Evolutionary conservation across 2,888 invertebrate genomes (phyloP), one percentile per base, ranked within the genome.

Genomic region (Sarcophaga carnaria): DNA sequence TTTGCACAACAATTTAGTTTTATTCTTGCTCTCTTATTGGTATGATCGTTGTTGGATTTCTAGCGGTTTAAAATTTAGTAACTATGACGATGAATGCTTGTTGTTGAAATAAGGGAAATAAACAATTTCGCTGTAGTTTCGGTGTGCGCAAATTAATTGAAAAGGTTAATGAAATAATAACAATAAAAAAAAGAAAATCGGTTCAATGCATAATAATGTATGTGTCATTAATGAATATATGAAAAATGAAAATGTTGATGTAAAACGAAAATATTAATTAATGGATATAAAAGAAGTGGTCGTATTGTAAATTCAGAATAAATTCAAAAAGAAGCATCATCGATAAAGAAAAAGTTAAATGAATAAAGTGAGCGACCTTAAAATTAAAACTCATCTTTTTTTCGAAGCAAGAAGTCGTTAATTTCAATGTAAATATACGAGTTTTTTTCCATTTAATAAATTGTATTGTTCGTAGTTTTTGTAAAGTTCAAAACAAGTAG

Each of bases 161-260:
- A 87, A 82, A 87, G 84, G 87, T 87, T 81, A 82, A 87, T 70
- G 60, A 47, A 86, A 80, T 63, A 60, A 67, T 20, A 72, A 63
- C 75, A 85, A 66, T 27, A 63, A 70, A 64, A 79, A 79, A 64
- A 80, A 70, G 59, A 80, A 80, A 62, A 60, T 78, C 27, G 69
- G 63, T 78, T 77, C 27, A 71, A 25, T 54, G 37, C 37, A 37
- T 6, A 77, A 59, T 12, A 63, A 64, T 47, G n/a, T 27, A 76
- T 66, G 2, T 37, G 66, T 77, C 14, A 76, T 59, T 70, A 59
- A 76, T 60, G 62, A 67, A 60, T 17, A 63, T 49, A 10, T 37
- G 37, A 8, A 10, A 63, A 63, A 63, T 10, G 54, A 72, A 45
- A 70, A 80, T 11, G 49, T 63, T 62, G 8, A 62, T 45, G 12